phyloP scores from a whole-genome alignment of 2,113 vertebrate species.

The Cathartes aura region DNA sequence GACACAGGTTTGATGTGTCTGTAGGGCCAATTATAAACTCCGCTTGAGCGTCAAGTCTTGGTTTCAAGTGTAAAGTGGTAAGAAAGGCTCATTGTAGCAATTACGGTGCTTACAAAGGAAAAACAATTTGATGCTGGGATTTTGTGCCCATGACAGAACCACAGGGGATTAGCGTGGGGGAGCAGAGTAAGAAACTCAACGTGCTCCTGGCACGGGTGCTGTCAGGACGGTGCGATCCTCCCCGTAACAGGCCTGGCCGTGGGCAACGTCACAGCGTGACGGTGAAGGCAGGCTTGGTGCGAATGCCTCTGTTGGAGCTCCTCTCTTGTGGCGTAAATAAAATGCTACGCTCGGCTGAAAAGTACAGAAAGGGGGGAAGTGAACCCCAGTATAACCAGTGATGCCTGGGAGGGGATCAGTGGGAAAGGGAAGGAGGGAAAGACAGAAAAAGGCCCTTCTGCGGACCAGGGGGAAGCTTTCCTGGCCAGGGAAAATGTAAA shows the following conservation, averaged over 20 bases:
- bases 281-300: not conserved
- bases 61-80: not conserved
- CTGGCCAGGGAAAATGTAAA: not conserved
- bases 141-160: not conserved
- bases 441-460: not conserved
- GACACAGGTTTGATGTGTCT: rapidly evolving
- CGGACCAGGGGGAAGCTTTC: not conserved
- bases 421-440: not conserved
- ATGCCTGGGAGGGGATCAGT: not conserved
- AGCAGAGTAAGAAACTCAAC: not conserved
- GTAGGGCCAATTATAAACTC: not conserved
- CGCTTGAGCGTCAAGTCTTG: rapidly evolving
- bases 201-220: rapidly evolving
- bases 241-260: rapidly evolving
- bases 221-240: rapidly evolving
- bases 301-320: not conserved
- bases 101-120: not conserved
- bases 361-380: not conserved
- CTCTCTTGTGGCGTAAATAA: not conserved
- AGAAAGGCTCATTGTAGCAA: not conserved
- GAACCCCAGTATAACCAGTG: not conserved
- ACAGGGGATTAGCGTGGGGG: rapidly evolving
- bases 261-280: rapidly evolving
- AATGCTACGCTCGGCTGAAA: not conserved
- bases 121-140: not conserved